Evolutionary conservation across 1,140 invertebrate species (phyloP).

Genomic region (Sitophilus oryzae): DNA sequence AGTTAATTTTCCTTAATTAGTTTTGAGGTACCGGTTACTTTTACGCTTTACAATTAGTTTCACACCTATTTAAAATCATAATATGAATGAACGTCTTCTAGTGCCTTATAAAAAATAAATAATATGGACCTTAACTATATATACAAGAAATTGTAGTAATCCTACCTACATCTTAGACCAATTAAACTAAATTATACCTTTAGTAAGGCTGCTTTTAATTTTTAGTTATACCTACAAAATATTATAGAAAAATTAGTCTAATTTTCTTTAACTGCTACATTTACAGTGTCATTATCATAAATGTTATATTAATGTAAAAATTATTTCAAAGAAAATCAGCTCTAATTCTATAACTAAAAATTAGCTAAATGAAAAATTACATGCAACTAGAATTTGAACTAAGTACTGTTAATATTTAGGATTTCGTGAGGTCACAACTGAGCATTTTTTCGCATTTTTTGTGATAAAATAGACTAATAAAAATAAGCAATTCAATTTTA

Average conservation of each 20-base stretch:
- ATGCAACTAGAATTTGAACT: neutral
- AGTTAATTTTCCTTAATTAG: neutral
- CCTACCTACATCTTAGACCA: no score
- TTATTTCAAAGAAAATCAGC: no score
- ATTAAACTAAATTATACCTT: neutral
- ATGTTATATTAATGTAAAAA: no score
- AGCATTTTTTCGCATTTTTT: no score
- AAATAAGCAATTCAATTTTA: no score
- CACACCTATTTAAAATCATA: neutral
- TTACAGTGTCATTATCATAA: neutral
- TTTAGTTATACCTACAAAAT: neutral
- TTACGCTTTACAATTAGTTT: neutral
- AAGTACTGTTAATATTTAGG: no score
- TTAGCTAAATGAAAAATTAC: no score
- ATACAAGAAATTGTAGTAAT: neutral
- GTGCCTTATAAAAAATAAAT: neutral
- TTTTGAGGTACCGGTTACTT: conserved; percentile 3
- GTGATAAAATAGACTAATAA: no score
- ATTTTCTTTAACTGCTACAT: neutral
- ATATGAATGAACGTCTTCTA: neutral
- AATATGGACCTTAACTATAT: neutral
- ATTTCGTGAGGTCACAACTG: no score
- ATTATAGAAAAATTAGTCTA: neutral
- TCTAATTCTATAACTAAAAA: no score
- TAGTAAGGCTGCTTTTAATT: neutral